Percentiles rank a stretch among this genome's conserved stretches.
phyloP scores from a whole-genome alignment of 2,888 invertebrate genomes.

The Glaucopsyche alexis region DNA sequence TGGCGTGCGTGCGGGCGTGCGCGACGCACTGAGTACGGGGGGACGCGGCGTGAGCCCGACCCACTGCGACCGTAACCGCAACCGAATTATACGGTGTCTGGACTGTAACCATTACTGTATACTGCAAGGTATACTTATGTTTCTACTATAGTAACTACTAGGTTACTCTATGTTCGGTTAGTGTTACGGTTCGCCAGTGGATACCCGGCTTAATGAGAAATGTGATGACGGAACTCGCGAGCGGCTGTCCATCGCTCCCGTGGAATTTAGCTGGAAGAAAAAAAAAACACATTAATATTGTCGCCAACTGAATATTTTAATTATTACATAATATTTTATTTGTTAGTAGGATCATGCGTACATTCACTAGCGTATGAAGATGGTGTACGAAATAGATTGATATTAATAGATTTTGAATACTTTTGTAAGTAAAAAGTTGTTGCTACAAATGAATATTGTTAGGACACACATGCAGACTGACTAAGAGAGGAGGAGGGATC shows the following conservation, averaged over 20 bases:
- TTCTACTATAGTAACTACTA: background rate
- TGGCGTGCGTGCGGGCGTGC: slow-evolving; percentile 33
- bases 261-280: slow-evolving; percentile 42
- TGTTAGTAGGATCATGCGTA: slow-evolving; percentile 15
- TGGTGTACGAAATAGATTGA: background rate
- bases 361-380: slow-evolving; percentile 9
- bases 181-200: slow-evolving; percentile 3
- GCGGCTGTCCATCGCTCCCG: slow-evolving; percentile 39
- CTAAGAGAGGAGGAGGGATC: no score
- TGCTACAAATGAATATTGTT: background rate
- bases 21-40: slow-evolving; percentile 35
- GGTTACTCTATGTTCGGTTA: background rate
- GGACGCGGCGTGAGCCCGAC: slow-evolving; percentile 39
- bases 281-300: slow-evolving; percentile 7
- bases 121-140: background rate
- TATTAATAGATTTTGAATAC: background rate
- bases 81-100: background rate
- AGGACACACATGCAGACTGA: background rate
- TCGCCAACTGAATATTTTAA: background rate
- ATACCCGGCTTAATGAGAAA: slow-evolving; percentile 39
- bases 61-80: slow-evolving; percentile 1
- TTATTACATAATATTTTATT: background rate
- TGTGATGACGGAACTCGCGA: slow-evolving; percentile 38
- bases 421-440: background rate
- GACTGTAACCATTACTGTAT: background rate